These are phyloP conservation scores for Phymanthus crucifer DNA, from an alignment of 92 coral and sea anemone species.

Conservation along the genomic window DNA sequence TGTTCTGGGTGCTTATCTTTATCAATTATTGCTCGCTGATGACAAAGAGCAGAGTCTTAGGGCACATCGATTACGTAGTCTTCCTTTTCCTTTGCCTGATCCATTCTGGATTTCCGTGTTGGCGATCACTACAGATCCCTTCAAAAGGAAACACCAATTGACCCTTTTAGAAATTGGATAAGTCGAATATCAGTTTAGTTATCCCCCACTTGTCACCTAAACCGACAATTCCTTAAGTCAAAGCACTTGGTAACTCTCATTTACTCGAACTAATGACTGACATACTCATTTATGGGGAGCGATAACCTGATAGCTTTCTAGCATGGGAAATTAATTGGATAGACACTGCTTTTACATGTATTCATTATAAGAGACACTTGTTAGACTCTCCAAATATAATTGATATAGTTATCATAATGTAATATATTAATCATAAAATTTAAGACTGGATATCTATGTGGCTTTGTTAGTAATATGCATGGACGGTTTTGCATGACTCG, in stretches of 20 bases:
- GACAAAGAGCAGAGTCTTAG: too few relatives aligned
- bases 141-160: constrained; percentile 1
- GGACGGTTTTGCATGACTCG: too few relatives aligned
- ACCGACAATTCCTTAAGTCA: not conserved
- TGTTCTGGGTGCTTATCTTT: too few relatives aligned
- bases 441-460: too few relatives aligned
- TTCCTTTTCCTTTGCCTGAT: not conserved
- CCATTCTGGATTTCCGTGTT: not conserved
- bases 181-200: not conserved
- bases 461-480: too few relatives aligned
- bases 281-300: not conserved
- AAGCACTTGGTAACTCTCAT: not conserved
- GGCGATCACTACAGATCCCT: not conserved
- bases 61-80: not conserved
- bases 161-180: constrained; percentile 1
- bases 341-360: too few relatives aligned
- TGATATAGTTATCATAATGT: too few relatives aligned
- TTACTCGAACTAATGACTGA: not conserved
- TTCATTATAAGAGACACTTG: too few relatives aligned
- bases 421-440: too few relatives aligned
- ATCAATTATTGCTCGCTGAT: too few relatives aligned
- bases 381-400: too few relatives aligned
- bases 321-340: not conserved
- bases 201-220: constrained; percentile 4
- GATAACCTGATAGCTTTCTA: not conserved